Percentiles rank a stretch among this genome's conserved stretches.
Conservation (phyloP, 2,888 invertebrate species). For the Drosophila nr. fundita region DNA sequence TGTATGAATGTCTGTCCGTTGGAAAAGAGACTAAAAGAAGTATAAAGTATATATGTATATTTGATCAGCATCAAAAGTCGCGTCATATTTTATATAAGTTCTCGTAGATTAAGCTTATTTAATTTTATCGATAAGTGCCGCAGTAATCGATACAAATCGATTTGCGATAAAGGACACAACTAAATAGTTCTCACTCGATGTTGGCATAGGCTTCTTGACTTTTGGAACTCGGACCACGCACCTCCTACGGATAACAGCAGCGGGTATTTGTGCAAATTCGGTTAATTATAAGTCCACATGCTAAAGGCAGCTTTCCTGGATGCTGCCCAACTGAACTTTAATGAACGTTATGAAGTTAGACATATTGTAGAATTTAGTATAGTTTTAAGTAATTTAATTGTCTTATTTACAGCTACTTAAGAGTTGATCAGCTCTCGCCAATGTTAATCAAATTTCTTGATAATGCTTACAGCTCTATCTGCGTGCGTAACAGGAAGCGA, state of each 20-base stretch:
- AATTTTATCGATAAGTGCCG: background rate
- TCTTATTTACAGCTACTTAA: background rate
- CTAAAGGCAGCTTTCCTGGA: background rate
- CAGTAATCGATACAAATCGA: background rate
- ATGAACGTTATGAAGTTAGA: background rate
- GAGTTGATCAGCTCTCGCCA: background rate
- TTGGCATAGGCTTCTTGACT: background rate
- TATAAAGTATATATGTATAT: background rate
- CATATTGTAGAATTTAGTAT: background rate
- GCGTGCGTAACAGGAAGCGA: background rate
- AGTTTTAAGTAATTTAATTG: background rate
- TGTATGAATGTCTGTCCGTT: background rate
- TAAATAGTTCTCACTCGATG: background rate
- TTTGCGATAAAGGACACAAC: background rate
- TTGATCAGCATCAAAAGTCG: background rate
- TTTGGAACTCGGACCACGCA: background rate
- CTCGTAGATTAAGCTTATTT: background rate
- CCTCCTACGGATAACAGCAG: background rate
- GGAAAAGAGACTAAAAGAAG: background rate
- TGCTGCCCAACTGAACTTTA: background rate
- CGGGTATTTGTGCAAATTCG: background rate
- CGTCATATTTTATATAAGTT: background rate
- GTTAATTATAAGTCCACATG: background rate
- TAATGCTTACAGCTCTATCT: slow-evolving; percentile 31
- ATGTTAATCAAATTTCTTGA: background rate